These are phyloP conservation scores for Calidris pygmaea DNA, from an alignment of 2,113 vertebrate genomes.

Conservation along the genomic window DNA sequence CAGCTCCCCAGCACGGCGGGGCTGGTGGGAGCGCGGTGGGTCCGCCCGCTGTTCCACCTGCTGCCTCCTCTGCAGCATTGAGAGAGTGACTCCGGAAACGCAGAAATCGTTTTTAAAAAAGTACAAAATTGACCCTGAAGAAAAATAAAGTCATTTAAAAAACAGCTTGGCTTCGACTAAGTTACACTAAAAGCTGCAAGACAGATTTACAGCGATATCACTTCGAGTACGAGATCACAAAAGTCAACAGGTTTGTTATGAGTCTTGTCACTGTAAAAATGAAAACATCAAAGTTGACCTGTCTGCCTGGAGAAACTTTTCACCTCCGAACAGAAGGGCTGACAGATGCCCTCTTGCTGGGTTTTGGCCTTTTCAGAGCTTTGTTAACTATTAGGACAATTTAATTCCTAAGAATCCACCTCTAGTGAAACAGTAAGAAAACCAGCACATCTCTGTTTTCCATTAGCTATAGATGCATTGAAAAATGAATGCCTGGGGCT, in stretches of 20 bases:
- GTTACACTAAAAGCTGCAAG: neutral
- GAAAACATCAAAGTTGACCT: neutral
- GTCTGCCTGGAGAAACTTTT: neutral
- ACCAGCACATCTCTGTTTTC: neutral
- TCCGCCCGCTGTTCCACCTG: neutral
- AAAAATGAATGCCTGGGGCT: neutral
- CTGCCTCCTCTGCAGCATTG: constrained; percentile 19
- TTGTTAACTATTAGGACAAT: neutral
- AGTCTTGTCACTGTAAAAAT: neutral
- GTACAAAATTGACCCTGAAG: constrained; percentile 52
- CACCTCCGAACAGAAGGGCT: neutral
- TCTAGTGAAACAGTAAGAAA: neutral
- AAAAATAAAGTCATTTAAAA: constrained; percentile 20
- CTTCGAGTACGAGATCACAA: neutral
- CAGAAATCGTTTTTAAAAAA: neutral
- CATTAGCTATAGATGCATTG: neutral
- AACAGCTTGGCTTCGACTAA: constrained; percentile 1
- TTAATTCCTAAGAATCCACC: neutral
- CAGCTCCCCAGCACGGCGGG: neutral
- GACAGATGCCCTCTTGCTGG: neutral
- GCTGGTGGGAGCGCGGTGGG: accelerated
- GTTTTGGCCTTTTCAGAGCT: neutral
- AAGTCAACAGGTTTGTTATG: neutral
- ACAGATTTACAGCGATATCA: constrained; percentile 10
- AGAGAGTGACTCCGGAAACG: constrained; percentile 11